phyloP scores from a whole-genome alignment of 2,888 invertebrate species.

The Torymus tubicola region DNA sequence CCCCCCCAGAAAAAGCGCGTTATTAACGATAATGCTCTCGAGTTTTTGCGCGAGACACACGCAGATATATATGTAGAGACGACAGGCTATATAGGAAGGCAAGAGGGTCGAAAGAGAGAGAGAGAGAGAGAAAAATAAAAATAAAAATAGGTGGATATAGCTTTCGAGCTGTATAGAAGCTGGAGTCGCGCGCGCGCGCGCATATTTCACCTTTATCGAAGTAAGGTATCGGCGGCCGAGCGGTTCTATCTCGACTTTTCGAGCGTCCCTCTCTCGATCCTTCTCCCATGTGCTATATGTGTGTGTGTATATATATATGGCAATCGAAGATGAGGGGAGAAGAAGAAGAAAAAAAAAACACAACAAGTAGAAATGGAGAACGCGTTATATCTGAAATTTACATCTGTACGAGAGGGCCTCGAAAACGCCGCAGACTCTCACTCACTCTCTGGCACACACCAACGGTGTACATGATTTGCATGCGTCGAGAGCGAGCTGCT shows the following conservation, averaged over 20 bases:
- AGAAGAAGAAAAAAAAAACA: background rate
- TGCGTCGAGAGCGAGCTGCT: background rate
- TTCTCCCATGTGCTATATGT: slow-evolving; percentile 3
- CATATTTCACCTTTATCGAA: slow-evolving; percentile 48
- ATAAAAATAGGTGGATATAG: background rate
- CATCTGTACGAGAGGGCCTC: slow-evolving; percentile 37
- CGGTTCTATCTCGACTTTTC: slow-evolving; percentile 28
- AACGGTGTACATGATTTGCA: slow-evolving; percentile 40
- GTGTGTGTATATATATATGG: background rate
- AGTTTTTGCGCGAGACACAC: too few species aligned
- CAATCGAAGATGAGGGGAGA: background rate
- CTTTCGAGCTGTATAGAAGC: background rate
- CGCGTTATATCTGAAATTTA: slow-evolving; percentile 40
- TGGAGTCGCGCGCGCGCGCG: slow-evolving; percentile 5
- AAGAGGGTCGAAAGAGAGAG: too few species aligned
- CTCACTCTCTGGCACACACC: too few species aligned
- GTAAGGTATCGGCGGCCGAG: slow-evolving; percentile 19
- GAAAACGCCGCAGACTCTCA: background rate
- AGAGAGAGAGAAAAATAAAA: slow-evolving; percentile 16
- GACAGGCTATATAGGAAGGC: too few species aligned
- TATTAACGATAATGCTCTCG: too few species aligned
- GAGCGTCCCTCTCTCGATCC: background rate
- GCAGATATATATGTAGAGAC: too few species aligned
- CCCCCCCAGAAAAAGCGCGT: too few species aligned
- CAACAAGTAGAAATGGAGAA: background rate